Evolutionary conservation across 2,888 invertebrate species (phyloP).

Genomic region (Tachina grossa): DNA sequence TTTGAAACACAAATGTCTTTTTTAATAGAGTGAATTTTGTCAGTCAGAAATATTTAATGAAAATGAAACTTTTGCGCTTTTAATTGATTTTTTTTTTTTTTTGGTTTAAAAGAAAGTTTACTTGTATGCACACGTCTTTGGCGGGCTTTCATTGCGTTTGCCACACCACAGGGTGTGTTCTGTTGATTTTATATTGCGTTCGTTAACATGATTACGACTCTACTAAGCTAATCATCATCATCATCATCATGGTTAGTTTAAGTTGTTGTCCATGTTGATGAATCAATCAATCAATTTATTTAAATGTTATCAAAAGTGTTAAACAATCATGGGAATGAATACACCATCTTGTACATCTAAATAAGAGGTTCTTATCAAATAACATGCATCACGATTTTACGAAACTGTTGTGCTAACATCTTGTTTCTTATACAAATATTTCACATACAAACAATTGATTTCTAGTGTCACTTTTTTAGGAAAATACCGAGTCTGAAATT

Average conservation of each 20-base stretch:
- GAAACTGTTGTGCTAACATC: neutral
- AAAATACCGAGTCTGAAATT: too few relatives aligned
- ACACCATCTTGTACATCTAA: neutral
- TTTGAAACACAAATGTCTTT: too few relatives aligned
- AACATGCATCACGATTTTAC: neutral
- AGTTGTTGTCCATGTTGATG: slow-evolving; percentile 1
- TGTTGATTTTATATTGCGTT: neutral
- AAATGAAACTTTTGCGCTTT: slow-evolving; percentile 23
- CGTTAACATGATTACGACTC: too few relatives aligned
- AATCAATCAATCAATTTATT: neutral
- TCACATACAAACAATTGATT: too few relatives aligned
- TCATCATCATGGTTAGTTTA: neutral
- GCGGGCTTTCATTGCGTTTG: slow-evolving; percentile 16
- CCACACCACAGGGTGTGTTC: slow-evolving; percentile 12
- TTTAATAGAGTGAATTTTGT: neutral
- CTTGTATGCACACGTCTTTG: neutral
- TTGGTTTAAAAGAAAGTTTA: slow-evolving; percentile 46
- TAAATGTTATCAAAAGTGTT: neutral
- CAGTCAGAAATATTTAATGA: slow-evolving; percentile 21
- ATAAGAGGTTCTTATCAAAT: neutral
- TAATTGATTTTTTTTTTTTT: slow-evolving; percentile 19
- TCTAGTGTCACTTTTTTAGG: too few relatives aligned
- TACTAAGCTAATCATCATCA: neutral
- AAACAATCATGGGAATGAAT: slow-evolving; percentile 18
- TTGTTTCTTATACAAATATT: neutral